Evolutionary conservation across 2,888 invertebrate species (phyloP).

Genomic region (Alentia gelatinosa): DNA sequence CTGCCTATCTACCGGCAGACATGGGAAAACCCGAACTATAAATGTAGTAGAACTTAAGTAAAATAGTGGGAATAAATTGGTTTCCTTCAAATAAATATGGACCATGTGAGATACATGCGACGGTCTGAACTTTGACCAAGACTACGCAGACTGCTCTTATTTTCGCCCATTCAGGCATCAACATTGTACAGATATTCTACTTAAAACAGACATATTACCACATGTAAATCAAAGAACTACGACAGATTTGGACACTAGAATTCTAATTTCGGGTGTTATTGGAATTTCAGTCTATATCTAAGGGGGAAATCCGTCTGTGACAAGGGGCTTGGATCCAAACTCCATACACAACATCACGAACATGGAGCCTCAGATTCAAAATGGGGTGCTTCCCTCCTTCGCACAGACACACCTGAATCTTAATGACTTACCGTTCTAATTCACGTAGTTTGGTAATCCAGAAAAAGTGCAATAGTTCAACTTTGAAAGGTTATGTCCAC

Average conservation of each 20-base stretch:
- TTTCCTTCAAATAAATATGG: neutral
- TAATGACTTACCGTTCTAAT: neutral
- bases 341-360: neutral
- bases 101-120: slow-evolving; percentile 28
- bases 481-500: neutral
- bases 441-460: neutral
- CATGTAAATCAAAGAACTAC: neutral
- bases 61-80: neutral
- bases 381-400: neutral
- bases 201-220: neutral
- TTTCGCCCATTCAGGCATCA: slow-evolving; percentile 20
- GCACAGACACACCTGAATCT: neutral
- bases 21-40: too few relatives aligned
- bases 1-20: too few relatives aligned
- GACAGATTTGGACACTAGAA: neutral
- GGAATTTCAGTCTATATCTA: neutral
- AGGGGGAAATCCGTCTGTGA: neutral
- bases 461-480: neutral
- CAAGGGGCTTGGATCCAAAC: neutral
- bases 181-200: neutral
- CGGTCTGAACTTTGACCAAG: slow-evolving; percentile 45
- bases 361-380: neutral
- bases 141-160: neutral
- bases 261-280: neutral
- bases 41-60: too few relatives aligned